Evolutionary conservation across 2,888 invertebrate genomes (phyloP).

Genomic region (Eilema griseolum): DNA sequence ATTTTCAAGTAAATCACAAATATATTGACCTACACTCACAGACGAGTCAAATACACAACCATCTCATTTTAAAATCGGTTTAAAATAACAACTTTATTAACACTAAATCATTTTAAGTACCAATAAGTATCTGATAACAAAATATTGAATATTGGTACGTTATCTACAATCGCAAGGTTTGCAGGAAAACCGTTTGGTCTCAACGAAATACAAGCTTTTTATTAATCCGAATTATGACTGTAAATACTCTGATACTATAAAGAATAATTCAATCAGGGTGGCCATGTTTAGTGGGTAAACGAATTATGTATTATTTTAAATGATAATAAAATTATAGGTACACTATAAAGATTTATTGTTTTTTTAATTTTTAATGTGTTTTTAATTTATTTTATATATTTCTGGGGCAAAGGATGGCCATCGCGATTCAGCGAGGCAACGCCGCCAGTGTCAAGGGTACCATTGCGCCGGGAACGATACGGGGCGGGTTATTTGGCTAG

Average conservation of each 20-base stretch:
- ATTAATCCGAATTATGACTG: constrained; percentile 46
- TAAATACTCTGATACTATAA: constrained; percentile 44
- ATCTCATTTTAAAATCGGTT: not conserved
- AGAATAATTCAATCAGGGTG: constrained; percentile 55
- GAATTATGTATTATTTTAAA: too few relatives aligned
- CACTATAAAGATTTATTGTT: too few relatives aligned
- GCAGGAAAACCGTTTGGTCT: constrained; percentile 26
- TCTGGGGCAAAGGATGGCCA: too few relatives aligned
- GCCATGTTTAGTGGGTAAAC: constrained; percentile 22
- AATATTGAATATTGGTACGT: constrained; percentile 24
- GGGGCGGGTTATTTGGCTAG: too few relatives aligned
- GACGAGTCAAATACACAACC: not conserved
- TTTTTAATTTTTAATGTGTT: too few relatives aligned
- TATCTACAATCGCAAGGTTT: constrained; percentile 33
- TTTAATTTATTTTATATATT: too few relatives aligned
- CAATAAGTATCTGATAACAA: constrained; percentile 9
- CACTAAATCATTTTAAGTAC: not conserved
- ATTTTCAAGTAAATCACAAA: too few relatives aligned
- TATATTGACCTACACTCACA: not conserved
- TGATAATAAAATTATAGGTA: too few relatives aligned
- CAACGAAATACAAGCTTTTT: constrained; percentile 27
- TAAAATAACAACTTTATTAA: not conserved
- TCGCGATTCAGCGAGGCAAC: too few relatives aligned
- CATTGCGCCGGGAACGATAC: too few relatives aligned
- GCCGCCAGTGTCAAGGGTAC: too few relatives aligned